Percentiles rank a stretch among this genome's conserved stretches.
Evolutionary conservation across 2,888 invertebrate species (phyloP).

Genomic region (Pseudococcus viburni): DNA sequence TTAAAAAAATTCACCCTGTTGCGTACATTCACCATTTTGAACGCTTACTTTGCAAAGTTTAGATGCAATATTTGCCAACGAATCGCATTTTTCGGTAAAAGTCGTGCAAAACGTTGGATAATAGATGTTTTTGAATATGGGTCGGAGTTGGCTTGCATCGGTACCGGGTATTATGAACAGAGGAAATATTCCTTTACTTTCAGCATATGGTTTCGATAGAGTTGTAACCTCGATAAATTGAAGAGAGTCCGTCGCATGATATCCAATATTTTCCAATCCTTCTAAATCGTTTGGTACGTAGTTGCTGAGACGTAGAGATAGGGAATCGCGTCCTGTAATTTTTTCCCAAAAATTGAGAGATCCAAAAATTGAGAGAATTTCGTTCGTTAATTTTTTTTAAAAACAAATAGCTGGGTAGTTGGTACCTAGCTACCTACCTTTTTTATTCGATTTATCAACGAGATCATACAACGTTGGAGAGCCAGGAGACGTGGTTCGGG

Average conservation of each 20-base stretch:
- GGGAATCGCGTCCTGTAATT: conserved; percentile 27
- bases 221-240: conserved; percentile 71
- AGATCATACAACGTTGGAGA: conserved; percentile 28
- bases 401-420: background rate
- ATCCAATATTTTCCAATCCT: conserved; percentile 63
- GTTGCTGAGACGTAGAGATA: conserved; percentile 13
- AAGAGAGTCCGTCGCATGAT: conserved; percentile 67
- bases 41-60: background rate
- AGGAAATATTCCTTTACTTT: conserved; percentile 70
- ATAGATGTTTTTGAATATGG: conserved; percentile 70
- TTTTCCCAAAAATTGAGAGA: background rate
- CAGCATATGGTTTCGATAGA: conserved; percentile 70
- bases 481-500: background rate
- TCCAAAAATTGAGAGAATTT: background rate
- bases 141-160: conserved; percentile 69
- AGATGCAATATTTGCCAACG: conserved; percentile 15
- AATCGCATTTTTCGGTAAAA: conserved; percentile 69
- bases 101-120: conserved; percentile 72
- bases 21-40: background rate
- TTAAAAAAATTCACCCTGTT: no score
- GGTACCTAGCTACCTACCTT: background rate
- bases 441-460: conserved; percentile 47
- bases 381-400: background rate
- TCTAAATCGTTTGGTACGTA: conserved; percentile 61
- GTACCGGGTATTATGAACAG: conserved; percentile 72